Percentiles rank a stretch among this genome's conserved stretches.
These are phyloP conservation scores for Pteropus alecto DNA, from an alignment of 2,113 vertebrate genomes.

Conservation along the genomic window DNA sequence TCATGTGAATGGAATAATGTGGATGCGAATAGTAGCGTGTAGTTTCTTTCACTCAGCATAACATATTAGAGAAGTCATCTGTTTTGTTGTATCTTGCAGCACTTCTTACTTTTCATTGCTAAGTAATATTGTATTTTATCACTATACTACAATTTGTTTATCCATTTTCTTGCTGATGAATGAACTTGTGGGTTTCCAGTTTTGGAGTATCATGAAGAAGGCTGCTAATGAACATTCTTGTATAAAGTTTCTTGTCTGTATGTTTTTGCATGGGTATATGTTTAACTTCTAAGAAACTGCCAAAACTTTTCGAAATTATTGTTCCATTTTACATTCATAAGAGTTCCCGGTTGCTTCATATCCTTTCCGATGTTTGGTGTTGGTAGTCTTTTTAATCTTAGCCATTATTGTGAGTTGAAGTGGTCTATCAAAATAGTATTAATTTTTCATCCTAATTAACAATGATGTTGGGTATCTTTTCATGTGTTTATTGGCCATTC, in stretches of 20 bases:
- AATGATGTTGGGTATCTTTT: neutral
- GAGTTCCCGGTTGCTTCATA: neutral
- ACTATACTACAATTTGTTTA: neutral
- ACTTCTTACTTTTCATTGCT: neutral
- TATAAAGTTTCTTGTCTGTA: neutral
- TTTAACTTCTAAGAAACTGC: slow-evolving; percentile 12
- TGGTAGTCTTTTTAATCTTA: neutral
- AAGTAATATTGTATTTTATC: neutral
- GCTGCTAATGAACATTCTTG: neutral
- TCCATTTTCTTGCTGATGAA: neutral
- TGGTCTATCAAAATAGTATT: slow-evolving; percentile 11
- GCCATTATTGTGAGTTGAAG: neutral
- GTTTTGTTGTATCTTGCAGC: neutral
- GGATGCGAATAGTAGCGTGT: neutral
- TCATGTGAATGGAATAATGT: neutral
- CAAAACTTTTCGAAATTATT: neutral
- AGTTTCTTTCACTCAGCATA: neutral
- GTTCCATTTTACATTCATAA: neutral
- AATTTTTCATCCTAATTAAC: neutral
- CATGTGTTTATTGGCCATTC: neutral
- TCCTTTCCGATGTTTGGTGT: neutral
- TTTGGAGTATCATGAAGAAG: neutral
- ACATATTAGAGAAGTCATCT: neutral
- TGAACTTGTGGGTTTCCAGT: neutral
- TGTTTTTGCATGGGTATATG: neutral